These are phyloP conservation scores for Athetis lepigone DNA, from an alignment of 2,888 invertebrate species.

Conservation along the genomic window DNA sequence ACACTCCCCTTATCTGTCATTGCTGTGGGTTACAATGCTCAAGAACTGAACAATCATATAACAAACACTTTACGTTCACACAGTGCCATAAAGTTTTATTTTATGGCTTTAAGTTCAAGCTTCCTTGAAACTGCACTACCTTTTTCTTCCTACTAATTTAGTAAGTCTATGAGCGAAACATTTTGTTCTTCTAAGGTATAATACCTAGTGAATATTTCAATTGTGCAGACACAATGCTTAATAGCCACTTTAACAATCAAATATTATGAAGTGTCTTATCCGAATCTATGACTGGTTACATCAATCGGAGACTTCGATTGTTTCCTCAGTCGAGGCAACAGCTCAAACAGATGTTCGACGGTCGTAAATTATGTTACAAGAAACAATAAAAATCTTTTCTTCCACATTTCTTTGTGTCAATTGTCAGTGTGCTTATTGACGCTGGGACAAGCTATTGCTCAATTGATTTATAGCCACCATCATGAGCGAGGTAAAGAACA, in stretches of 20 bases:
- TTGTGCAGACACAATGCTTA: slow-evolving; percentile 7
- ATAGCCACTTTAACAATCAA: not conserved
- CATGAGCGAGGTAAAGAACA: slow-evolving; percentile 72
- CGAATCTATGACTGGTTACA: slow-evolving; percentile 23
- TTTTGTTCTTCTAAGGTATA: not conserved
- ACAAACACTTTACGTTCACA: slow-evolving; percentile 75
- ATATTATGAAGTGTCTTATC: slow-evolving; percentile 11
- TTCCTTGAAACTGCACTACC: slow-evolving; percentile 46
- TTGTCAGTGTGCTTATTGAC: slow-evolving; percentile 74
- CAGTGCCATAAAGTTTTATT: slow-evolving; percentile 70
- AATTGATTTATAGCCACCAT: slow-evolving; percentile 84
- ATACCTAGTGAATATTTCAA: not conserved
- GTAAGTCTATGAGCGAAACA: not conserved
- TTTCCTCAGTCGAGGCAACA: slow-evolving; percentile 54
- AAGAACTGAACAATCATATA: slow-evolving; percentile 78
- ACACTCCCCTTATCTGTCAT: slow-evolving; percentile 87
- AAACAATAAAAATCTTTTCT: slow-evolving; percentile 67
- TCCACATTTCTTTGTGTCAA: slow-evolving; percentile 62
- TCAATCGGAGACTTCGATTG: slow-evolving; percentile 37
- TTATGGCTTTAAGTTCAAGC: slow-evolving; percentile 56
- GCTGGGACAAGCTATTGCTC: slow-evolving; percentile 73
- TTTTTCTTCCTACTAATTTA: slow-evolving; percentile 18
- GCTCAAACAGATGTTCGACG: slow-evolving; percentile 64
- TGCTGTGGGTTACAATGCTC: slow-evolving; percentile 82
- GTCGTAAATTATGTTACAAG: slow-evolving; percentile 68